A percentile compares a stretch with the other conserved stretches of the same genome.
phyloP scores from a whole-genome alignment of 2,797 vertebrate genomes.

The Danionella dracula region DNA sequence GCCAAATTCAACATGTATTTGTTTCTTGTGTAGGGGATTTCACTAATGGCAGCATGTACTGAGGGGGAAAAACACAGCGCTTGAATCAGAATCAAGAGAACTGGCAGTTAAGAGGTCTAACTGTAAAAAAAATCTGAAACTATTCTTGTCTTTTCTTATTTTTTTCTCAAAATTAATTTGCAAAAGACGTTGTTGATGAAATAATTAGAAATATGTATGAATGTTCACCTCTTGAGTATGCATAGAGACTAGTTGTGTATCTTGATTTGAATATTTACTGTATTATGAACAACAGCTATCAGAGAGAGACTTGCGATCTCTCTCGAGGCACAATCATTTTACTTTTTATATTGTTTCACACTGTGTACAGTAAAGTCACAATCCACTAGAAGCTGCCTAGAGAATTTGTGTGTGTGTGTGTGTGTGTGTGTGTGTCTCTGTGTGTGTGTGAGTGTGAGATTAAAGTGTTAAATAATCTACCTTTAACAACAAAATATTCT shows the following conservation, averaged over 20 bases:
- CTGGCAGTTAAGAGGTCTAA: constrained; percentile 7
- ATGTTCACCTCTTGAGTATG: constrained; percentile 76
- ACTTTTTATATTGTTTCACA: constrained; percentile 76
- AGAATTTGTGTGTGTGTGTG: constrained; percentile 10
- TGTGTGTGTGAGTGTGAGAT: neutral
- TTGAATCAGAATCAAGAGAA: constrained; percentile 1
- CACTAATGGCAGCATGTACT: constrained; percentile 28
- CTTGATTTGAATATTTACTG: constrained; percentile 81
- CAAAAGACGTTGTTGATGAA: constrained; percentile 67
- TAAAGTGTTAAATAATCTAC: neutral
- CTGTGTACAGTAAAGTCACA: constrained; percentile 77
- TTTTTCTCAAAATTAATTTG: constrained; percentile 6
- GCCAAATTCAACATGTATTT: constrained; percentile 22
- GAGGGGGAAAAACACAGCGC: constrained; percentile 20
- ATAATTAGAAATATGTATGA: constrained; percentile 76
- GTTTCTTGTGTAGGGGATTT: constrained; percentile 17
- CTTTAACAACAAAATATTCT: no score
- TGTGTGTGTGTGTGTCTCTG: neutral
- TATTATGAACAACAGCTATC: constrained; percentile 72
- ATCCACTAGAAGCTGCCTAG: constrained; percentile 63
- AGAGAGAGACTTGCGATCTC: constrained; percentile 76
- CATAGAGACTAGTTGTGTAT: constrained; percentile 80
- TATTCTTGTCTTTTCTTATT: constrained; percentile 44
- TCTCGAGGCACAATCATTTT: constrained; percentile 78
- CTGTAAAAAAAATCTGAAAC: neutral